These are phyloP conservation scores for Galerucella nymphaeae DNA, from an alignment of 2,888 invertebrate species.

Conservation along the genomic window DNA sequence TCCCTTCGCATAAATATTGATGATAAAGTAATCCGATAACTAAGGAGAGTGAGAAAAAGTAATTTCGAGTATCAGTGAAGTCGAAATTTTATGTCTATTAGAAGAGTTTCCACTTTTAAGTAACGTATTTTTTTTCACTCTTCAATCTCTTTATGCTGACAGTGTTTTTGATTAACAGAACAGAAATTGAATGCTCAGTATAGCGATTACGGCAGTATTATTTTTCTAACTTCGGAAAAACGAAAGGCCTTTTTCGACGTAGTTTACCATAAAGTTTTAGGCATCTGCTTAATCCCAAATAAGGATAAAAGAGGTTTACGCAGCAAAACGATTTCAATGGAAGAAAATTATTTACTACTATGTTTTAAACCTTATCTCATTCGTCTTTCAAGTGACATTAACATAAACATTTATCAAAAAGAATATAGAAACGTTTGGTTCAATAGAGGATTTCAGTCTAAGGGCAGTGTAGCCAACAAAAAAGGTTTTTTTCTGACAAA, in stretches of 20 bases:
- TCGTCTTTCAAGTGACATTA: too few relatives aligned
- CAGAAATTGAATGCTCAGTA: constrained; percentile 30
- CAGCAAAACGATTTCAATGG: background rate
- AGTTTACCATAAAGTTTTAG: constrained; percentile 20
- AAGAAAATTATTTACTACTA: background rate
- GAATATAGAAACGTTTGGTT: too few relatives aligned
- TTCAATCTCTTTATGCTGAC: constrained; percentile 31
- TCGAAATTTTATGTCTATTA: constrained; percentile 47
- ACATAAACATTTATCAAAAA: too few relatives aligned
- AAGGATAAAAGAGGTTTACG: background rate
- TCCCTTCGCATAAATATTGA: constrained; percentile 44
- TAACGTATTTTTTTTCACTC: constrained; percentile 46
- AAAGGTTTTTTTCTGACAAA: too few relatives aligned
- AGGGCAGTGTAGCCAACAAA: too few relatives aligned
- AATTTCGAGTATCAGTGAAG: constrained; percentile 51
- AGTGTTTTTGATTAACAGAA: constrained; percentile 38
- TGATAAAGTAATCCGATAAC: constrained; percentile 48
- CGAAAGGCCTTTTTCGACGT: constrained; percentile 9
- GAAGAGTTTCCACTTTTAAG: constrained; percentile 46
- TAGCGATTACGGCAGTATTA: constrained; percentile 20
- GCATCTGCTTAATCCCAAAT: constrained; percentile 12
- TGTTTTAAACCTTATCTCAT: background rate
- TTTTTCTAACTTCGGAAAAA: constrained; percentile 11
- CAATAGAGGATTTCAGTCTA: too few relatives aligned
- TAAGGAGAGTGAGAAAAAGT: constrained; percentile 47